Percentiles rank a stretch among this genome's conserved stretches.
Evolutionary conservation across 1,140 invertebrate species (phyloP).

Genomic region (Aphelenchoides fujianensis): DNA sequence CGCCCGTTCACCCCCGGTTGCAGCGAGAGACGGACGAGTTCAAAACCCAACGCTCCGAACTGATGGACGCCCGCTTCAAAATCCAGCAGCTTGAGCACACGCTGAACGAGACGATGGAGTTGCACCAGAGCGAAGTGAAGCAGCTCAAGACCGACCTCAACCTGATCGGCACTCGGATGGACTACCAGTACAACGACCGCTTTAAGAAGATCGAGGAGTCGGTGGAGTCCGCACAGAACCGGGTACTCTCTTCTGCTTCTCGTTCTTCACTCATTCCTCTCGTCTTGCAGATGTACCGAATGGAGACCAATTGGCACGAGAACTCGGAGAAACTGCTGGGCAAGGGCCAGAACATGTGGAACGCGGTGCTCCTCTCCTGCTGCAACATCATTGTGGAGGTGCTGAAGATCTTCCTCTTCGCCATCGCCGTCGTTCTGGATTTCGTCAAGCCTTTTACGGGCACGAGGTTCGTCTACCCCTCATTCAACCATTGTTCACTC

Average conservation of each 20-base stretch:
- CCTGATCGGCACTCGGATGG: conserved; percentile 45
- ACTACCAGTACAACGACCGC: conserved; percentile 49
- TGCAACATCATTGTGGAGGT: conserved; percentile 49
- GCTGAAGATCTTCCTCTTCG: conserved; percentile 43
- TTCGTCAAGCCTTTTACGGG: conserved; percentile 46
- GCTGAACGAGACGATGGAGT: conserved; percentile 50
- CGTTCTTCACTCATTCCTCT: not conserved
- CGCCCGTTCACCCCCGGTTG: conserved; percentile 13
- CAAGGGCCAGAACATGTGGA: conserved; percentile 47
- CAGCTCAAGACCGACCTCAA: conserved; percentile 52
- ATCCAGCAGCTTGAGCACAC: conserved; percentile 51
- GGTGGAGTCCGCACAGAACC: conserved; percentile 37
- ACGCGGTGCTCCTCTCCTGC: conserved; percentile 40
- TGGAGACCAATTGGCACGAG: conserved; percentile 49
- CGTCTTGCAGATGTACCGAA: conserved; percentile 41
- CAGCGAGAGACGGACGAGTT: conserved; percentile 45
- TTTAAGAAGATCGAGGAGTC: conserved; percentile 53
- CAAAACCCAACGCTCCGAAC: conserved; percentile 36
- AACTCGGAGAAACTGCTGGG: conserved; percentile 43
- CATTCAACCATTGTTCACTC: not conserved
- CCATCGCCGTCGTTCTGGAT: conserved; percentile 47
- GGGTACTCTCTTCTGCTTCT: conserved; percentile 19
- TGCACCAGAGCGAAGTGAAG: conserved; percentile 50
- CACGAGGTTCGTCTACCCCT: conserved; percentile 33
- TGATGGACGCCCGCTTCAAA: conserved; percentile 40